phyloP scores from a whole-genome alignment of 2,888 invertebrate genomes.

The Zygogramma bicolorata region DNA sequence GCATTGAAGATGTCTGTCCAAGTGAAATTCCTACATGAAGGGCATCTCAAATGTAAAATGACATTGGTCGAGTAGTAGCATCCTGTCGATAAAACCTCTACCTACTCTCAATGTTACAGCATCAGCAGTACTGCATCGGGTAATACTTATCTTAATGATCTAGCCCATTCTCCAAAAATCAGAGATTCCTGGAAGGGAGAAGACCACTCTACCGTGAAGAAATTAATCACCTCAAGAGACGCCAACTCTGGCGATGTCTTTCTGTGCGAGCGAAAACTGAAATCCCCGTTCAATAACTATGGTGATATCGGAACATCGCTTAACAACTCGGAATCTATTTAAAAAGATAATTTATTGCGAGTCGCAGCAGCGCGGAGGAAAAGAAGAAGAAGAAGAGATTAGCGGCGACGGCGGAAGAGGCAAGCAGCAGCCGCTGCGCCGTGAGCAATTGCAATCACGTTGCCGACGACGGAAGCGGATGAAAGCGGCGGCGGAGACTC shows the following conservation, averaged over 20 bases:
- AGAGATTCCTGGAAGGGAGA: too few relatives aligned
- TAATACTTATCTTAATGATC: too few relatives aligned
- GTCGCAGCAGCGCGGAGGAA: not conserved
- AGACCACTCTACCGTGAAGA: too few relatives aligned
- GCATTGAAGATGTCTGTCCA: too few relatives aligned
- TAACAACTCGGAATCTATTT: constrained; percentile 4
- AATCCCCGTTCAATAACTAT: not conserved
- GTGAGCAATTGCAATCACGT: constrained; percentile 49
- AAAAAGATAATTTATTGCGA: constrained; percentile 6
- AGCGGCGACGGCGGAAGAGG: not conserved
- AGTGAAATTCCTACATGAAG: too few relatives aligned
- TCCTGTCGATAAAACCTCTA: too few relatives aligned
- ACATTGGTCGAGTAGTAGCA: too few relatives aligned
- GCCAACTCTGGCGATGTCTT: not conserved
- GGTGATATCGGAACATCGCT: constrained; percentile 7
- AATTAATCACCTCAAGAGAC: not conserved
- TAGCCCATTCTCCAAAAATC: too few relatives aligned
- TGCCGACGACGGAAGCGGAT: constrained; percentile 54
- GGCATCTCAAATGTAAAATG: too few relatives aligned
- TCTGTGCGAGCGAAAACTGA: not conserved
- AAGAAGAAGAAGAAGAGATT: constrained; percentile 3
- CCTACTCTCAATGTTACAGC: too few relatives aligned
- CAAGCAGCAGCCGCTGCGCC: not conserved
- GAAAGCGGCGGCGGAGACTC: constrained; percentile 33
- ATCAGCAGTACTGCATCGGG: too few relatives aligned